Percentiles rank a stretch among this genome's conserved stretches.
Conservation (phyloP, 2,113 vertebrate genomes). For the Merops nubicus region DNA sequence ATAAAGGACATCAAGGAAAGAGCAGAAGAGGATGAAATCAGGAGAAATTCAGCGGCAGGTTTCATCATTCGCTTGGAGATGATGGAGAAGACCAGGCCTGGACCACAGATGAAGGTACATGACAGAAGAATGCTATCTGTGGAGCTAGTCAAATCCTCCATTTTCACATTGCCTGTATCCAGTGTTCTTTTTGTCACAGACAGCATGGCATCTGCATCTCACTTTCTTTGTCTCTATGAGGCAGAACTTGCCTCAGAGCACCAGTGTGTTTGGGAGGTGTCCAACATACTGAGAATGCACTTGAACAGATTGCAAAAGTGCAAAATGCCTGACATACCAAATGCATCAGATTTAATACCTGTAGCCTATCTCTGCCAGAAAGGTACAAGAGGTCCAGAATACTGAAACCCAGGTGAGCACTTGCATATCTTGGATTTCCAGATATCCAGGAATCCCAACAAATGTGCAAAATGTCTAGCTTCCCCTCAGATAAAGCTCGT, state of each 20-base stretch:
- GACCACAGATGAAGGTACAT: rapidly evolving
- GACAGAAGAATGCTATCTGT: background rate
- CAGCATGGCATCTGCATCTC: background rate
- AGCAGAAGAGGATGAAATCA: background rate
- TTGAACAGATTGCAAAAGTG: background rate
- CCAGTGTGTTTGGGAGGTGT: background rate
- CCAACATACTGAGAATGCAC: background rate
- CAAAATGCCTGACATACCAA: background rate
- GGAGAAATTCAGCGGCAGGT: background rate
- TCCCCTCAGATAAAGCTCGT: background rate
- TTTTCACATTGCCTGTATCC: background rate
- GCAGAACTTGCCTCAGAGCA: background rate
- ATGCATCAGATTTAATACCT: background rate
- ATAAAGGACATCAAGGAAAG: background rate
- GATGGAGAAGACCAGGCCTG: background rate
- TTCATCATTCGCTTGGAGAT: background rate
- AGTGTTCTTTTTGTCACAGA: background rate
- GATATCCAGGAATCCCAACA: background rate
- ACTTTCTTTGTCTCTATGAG: background rate
- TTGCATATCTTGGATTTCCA: background rate
- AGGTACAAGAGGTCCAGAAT: background rate
- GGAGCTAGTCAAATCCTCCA: background rate
- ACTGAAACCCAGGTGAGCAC: background rate
- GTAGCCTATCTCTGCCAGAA: background rate
- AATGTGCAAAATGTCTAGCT: background rate